Percentiles rank a stretch among this genome's conserved stretches.
These are phyloP conservation scores for Amphiprion percula DNA, from an alignment of 2,113 vertebrate species.

Conservation along the genomic window DNA sequence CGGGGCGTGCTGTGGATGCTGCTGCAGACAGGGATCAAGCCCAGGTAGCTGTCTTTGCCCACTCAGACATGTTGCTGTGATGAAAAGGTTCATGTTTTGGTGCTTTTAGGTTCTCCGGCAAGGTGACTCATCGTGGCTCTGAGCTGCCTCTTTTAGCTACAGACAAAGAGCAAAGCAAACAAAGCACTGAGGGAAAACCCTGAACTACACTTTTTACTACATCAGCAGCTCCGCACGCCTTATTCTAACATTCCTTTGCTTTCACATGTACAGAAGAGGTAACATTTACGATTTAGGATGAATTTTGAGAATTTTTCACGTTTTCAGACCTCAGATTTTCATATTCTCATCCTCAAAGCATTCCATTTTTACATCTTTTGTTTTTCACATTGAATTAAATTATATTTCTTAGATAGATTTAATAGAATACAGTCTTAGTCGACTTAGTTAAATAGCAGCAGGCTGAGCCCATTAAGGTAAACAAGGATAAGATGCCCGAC, in stretches of 20 bases:
- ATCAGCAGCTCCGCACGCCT: conserved; percentile 25
- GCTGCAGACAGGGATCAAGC: conserved; percentile 49
- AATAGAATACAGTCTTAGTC: too few species aligned
- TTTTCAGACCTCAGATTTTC: too few species aligned
- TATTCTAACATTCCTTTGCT: background rate
- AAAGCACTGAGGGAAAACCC: conserved; percentile 63
- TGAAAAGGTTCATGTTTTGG: conserved; percentile 55
- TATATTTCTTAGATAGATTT: too few species aligned
- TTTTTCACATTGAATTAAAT: too few species aligned
- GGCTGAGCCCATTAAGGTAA: too few species aligned
- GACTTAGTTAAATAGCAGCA: too few species aligned
- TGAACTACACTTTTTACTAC: conserved; percentile 34
- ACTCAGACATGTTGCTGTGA: conserved; percentile 46
- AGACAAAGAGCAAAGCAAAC: conserved; percentile 73
- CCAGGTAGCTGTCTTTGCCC: conserved; percentile 40
- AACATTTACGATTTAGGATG: too few species aligned
- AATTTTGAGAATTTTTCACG: too few species aligned
- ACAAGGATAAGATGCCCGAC: too few species aligned
- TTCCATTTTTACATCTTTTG: too few species aligned
- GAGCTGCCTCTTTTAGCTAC: conserved; percentile 58
- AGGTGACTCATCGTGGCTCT: conserved; percentile 75
- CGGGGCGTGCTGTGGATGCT: conserved; percentile 32
- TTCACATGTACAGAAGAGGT: background rate
- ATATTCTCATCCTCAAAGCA: too few species aligned
- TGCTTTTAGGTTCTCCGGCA: conserved; percentile 47